Evolutionary conservation across 2,888 invertebrate genomes (phyloP), one percentile per base, ranked within the genome.

Genomic region (Thereva nobilitata): DNA sequence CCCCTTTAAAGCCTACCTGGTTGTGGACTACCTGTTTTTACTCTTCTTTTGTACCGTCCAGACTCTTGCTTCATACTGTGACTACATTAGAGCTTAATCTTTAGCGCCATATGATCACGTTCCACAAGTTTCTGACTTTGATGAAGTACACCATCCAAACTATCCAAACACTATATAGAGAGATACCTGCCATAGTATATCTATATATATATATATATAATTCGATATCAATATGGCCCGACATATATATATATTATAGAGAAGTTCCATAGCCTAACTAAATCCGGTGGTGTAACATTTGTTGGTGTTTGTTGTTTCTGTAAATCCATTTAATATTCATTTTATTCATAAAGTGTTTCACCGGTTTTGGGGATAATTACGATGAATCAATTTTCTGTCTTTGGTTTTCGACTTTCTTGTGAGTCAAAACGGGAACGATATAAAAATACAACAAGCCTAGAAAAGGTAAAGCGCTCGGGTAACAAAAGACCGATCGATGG

Each of bases 351-450:
- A 41, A 59, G 44, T 59, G 57, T 47, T 23, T 59, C 57, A 59
- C 57, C 57, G 57, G 57, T 59, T 59, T 59, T 59, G 57, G 23
- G 47, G 57, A 59, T 59, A 59, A 59, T 59, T 59, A 59, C 57
- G 38, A 59, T 38, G 57, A 59, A 59, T 59, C 47, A 44, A 59
- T 59, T 38, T 8, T 4, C 47, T 38, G 38, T 47, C 37, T 38
- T 59, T 35, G 47, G 47, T 38, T 12, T 47, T 35, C 12, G 50
- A 10, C 3, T 37, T 59, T 6, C 6, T 23, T 1, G 23, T 23
- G 23, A 23, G 23, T 23, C 23, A 23, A 23, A 23, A 23, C 23
- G 23, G 23, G 23, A 23, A 23, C 23, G 23, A 23, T 23, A 23
- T 23, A 23, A 23, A 23, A 23, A 23, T 23, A 23, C 23, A 23